Evolutionary conservation across 2,113 vertebrate species (phyloP).

Genomic region (Hystrix cristata): DNA sequence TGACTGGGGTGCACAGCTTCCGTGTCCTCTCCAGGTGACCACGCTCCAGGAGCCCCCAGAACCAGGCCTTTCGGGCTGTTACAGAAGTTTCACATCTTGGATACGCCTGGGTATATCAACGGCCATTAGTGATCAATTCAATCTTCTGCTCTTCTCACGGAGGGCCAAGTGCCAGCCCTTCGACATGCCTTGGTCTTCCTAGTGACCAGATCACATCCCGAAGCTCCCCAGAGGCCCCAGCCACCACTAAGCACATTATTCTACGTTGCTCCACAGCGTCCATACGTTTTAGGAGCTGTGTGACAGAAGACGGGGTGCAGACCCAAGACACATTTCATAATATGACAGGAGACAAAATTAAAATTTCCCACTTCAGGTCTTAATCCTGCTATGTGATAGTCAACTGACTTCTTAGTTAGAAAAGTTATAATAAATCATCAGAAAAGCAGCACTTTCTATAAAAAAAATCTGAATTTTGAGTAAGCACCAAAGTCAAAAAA

Average conservation of each 20-base stretch:
- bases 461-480: constrained; percentile 24
- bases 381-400: not conserved
- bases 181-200: not conserved
- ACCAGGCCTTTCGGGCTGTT: not conserved
- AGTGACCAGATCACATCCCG: not conserved
- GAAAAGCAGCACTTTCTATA: not conserved
- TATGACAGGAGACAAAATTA: constrained; percentile 15
- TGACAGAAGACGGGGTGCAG: not conserved
- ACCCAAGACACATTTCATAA: not conserved
- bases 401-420: constrained; percentile 34
- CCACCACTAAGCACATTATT: not conserved
- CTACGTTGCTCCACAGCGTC: not conserved
- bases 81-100: not conserved
- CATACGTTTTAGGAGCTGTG: not conserved
- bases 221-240: not conserved
- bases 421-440: constrained; percentile 18
- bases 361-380: not conserved
- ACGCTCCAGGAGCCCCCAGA: not conserved
- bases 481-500: constrained; percentile 32
- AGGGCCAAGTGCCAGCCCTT: not conserved
- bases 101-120: not conserved
- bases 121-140: not conserved
- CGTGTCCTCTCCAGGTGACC: too few species aligned
- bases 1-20: not conserved
- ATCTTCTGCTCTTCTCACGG: not conserved